Evolutionary conservation across 1,140 invertebrate species (phyloP).

Genomic region (Hylyphantes graminicola): DNA sequence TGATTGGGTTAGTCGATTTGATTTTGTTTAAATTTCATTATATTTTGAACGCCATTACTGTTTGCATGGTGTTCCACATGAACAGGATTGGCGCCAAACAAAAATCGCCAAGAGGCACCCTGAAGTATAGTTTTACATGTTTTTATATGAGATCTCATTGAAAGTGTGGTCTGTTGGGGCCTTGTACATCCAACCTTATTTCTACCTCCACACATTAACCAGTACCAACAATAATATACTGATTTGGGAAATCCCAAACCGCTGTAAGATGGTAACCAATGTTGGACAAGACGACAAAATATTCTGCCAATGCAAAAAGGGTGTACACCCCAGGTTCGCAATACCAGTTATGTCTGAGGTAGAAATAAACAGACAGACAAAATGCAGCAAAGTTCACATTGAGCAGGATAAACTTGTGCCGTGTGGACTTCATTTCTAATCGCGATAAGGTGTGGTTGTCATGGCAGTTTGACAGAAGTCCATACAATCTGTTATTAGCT

Average conservation of each 20-base stretch:
- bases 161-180: too few species aligned
- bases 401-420: conserved; percentile 80
- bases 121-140: too few species aligned
- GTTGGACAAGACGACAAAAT: conserved; percentile 91
- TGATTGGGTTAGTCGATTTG: too few species aligned
- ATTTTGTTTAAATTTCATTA: too few species aligned
- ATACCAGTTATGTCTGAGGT: conserved; percentile 88
- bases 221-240: conserved; percentile 36
- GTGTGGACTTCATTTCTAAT: conserved; percentile 75
- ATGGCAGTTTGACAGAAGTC: conserved; percentile 1
- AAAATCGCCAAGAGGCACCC: too few species aligned
- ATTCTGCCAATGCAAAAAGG: conserved; percentile 91
- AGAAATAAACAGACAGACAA: conserved; percentile 87
- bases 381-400: conserved; percentile 81
- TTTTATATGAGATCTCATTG: too few species aligned
- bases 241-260: conserved; percentile 79
- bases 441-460: background rate
- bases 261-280: conserved; percentile 93
- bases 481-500: too few species aligned
- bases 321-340: conserved; percentile 94
- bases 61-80: too few species aligned
- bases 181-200: too few species aligned
- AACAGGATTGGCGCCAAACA: too few species aligned
- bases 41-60: too few species aligned
- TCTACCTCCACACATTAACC: background rate